Base-by-base conservation (phyloP, 1,140 invertebrate species). In the Cotesia chilonis region DNA sequence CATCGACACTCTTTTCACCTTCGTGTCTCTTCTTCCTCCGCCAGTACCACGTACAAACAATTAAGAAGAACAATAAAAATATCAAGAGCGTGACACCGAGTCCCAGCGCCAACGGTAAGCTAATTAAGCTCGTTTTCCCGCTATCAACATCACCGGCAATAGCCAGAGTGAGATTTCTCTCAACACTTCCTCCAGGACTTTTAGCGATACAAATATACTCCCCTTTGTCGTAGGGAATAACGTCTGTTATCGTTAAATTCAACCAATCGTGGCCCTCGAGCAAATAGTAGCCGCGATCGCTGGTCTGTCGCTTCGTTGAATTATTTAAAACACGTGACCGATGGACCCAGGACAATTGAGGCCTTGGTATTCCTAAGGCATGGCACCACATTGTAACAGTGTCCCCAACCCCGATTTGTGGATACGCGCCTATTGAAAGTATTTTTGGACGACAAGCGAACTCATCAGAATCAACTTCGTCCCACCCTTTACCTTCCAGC, bases 121-220 rank as follows among this genome's bases (percentile, higher is more conserved):
- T 80, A 66, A 87, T 76, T 37, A 51, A 81, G 84, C 14, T 84
- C 79, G 74, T 88, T 86, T 87, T 84, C 35, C 84, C 84, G 35
- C 87, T 82, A 0, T 82, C 77, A 3, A 87, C 76, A 9, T 88
- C 84, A 0, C 88, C 80, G 10, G 87, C 83, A 0, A 95, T 88
- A 6, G 87, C 81, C 17, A 96, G 82, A 0, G 90, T 91, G 0
- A 96, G 84, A 82, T 90, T 94, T 70, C 88, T 90, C 78, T 94
- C 92, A 51, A 93, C 92, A 6, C 92, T 90, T 0, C 96, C 96
- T 1, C 94, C 96, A 0, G 91, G 89, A 84, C 96, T 98, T 69
- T 92, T 92, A 0, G 95, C 95, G 4, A 93, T 89, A 78, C 96
- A 98, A n/a, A 91, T 89, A 82, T 97, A 98, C 64, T 94, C 92